Evolutionary conservation across 1,140 invertebrate genomes (phyloP), one percentile per base, ranked within the genome.

Genomic region (Grapholita molesta): DNA sequence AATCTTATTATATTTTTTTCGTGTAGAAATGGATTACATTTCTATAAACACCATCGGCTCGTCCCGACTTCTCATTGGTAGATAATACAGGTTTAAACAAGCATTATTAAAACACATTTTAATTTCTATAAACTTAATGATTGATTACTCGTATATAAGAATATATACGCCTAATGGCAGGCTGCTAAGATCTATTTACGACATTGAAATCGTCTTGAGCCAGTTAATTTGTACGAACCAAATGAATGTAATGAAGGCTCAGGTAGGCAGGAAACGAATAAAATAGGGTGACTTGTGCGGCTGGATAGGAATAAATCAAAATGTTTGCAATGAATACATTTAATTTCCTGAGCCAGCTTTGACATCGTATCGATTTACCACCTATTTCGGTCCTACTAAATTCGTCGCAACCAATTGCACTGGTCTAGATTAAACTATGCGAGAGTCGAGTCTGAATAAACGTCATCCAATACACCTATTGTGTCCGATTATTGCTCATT

Each of bases 291-390:
- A n/a, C 12, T 57, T 57, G 53, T 11, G 53, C 12, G 53, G 53
- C 23, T 57, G 53, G 24, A 57, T 52, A 53, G 70, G 38, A 66
- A 77, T 74, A 77, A 81, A 75, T 74, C 75, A 71, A 78, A 73
- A 70, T 52, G 67, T 72, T 69, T 66, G 66, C 68, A 69, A 75
- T 78, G 71, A 74, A 78, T 79, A 80, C 74, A 80, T 78, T 80
- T 79, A 78, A 80, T 80, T 82, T 77, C 72, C 72, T 30, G 75
- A 69, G 38, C 48, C 70, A 68, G 71, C 66, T 74, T 74, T 74
- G 69, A 75, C 66, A 55, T 48, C 9, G 55, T 75, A 74, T 76
- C 74, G 73, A 76, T 73, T 74, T 53, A 25, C 38, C 48, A 48
- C 70, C 72, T 74, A 74, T 77, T 77, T 75, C 21, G 69, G 72